Conservation (phyloP, 2,797 vertebrate species). For the Bradypus variegatus region DNA sequence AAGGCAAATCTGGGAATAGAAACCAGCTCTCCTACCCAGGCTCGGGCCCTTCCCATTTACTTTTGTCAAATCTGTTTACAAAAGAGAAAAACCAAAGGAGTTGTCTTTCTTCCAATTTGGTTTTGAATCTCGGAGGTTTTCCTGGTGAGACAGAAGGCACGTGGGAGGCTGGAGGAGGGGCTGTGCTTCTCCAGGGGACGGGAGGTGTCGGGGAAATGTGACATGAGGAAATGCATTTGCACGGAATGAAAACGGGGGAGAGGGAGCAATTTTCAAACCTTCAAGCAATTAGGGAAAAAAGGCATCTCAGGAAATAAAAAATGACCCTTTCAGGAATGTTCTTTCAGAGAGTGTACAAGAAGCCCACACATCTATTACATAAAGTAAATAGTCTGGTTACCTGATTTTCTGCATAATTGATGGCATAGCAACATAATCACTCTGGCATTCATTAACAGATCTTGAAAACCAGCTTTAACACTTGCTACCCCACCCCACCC, state of each 20-base stretch:
- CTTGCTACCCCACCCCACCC: constrained; percentile 3
- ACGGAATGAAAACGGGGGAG: constrained; percentile 31
- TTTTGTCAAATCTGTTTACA: constrained; percentile 48
- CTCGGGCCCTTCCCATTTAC: neutral
- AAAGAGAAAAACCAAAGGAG: constrained; percentile 40
- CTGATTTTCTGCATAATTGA: constrained; percentile 45
- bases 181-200: constrained; percentile 68
- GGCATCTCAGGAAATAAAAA: constrained; percentile 63
- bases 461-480: constrained; percentile 40
- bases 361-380: constrained; percentile 54
- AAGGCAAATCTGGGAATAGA: neutral
- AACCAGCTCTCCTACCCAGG: neutral
- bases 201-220: constrained; percentile 64
- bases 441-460: constrained; percentile 22
- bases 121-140: constrained; percentile 49
- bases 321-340: constrained; percentile 60
- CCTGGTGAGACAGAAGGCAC: constrained; percentile 71
- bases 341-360: constrained; percentile 38
- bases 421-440: neutral
- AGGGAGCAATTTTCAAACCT: constrained; percentile 45
- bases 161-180: constrained; percentile 71
- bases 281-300: constrained; percentile 35
- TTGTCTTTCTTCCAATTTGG: constrained; percentile 48
- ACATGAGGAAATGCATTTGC: constrained; percentile 51
- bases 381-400: constrained; percentile 52